Base-by-base conservation (phyloP, 2,797 vertebrate genomes). In the Loris lydekkerianus region DNA sequence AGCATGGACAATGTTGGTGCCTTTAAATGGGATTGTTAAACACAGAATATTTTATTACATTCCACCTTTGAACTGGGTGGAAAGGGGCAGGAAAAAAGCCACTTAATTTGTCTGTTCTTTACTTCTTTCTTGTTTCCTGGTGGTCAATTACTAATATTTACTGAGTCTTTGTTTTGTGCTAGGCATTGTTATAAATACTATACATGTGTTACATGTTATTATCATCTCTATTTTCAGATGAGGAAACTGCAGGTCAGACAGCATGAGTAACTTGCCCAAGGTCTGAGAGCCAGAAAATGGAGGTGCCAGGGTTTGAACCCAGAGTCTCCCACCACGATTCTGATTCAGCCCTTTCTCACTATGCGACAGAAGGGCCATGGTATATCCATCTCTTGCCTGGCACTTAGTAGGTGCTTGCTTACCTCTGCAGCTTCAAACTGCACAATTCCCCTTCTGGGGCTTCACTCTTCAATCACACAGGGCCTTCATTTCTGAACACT, bases 171-270 rank as follows among this genome's bases (percentile, higher is more conserved):
- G 14, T 70, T 81, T 25, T 7, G 5, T 25, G 29, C 9, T 29
- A 37, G 67, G 56, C 31, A 31, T 49, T 93, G 21, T 82, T n/a
- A 27, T 80, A 93, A 73, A 46, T 56, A 27, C 27, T 91, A 93
- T 86, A 11, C 2, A 15, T 69, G 25, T 70, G n/a, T 82, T 70
- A 65, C 61, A 69, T 67, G 3, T 67, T 61, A 17, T 69, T 88
- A 37, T 77, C 61, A 76, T 80, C 34, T 10, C 25, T 91, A 29
- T 88, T 96, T 94, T 89, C 67, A 83, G 27, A 53, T 49, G 40
- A 95, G 25, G 49, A 91, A 60, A 63, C 25, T 10, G 17, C 86
- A n/a, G 49, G 15, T 65, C 21, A 90, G 58, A 90, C 21, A 89
- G 40, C 31, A 21, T 37, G 77, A 60, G 14, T 58, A 69, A 93